phyloP scores from a whole-genome alignment of 2,888 invertebrate genomes.

The Macropis europaea region DNA sequence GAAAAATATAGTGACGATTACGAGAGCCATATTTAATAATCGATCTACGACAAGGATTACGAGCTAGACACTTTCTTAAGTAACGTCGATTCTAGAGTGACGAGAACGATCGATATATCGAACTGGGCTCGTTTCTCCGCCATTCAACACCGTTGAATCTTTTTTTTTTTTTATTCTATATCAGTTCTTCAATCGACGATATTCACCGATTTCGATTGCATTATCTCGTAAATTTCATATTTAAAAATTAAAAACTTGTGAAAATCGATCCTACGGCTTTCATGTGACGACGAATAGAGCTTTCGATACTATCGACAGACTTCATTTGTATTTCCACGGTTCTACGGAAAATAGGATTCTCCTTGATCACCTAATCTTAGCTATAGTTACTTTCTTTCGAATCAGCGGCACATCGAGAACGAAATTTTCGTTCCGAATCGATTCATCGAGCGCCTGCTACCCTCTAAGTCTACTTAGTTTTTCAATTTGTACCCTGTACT shows the following conservation, averaged over 20 bases:
- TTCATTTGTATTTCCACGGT: not conserved
- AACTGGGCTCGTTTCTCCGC: not conserved
- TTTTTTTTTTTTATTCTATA: not conserved
- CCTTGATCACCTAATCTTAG: slow-evolving; percentile 16
- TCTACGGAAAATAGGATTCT: slow-evolving; percentile 22
- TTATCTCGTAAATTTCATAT: no score
- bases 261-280: no score
- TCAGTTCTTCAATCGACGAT: no score
- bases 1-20: slow-evolving; percentile 49
- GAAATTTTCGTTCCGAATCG: not conserved
- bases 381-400: not conserved
- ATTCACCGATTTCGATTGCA: no score
- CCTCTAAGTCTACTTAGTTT: slow-evolving; percentile 40
- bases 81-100: slow-evolving; percentile 32
- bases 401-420: not conserved
- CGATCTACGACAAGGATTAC: slow-evolving; percentile 43
- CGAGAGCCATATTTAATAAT: not conserved
- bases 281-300: not conserved
- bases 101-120: slow-evolving; percentile 11
- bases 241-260: no score
- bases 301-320: not conserved
- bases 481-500: slow-evolving; percentile 57
- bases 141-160: no score
- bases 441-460: not conserved
- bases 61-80: slow-evolving; percentile 41